phyloP scores from a whole-genome alignment of 2,797 vertebrate species.

The Nyctalus aviator region DNA sequence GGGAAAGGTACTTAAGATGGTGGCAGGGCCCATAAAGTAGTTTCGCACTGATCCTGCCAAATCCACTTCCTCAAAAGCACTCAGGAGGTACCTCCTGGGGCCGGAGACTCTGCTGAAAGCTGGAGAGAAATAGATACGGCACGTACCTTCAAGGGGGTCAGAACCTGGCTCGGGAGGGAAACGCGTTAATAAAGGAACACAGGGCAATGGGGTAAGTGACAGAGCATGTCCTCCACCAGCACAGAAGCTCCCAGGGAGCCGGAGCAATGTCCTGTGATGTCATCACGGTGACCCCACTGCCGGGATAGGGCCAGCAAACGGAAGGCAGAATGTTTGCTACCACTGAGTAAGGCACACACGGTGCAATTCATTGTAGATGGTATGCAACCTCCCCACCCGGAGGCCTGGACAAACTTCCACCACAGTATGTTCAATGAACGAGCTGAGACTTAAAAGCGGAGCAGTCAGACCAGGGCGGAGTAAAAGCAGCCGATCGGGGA shows the following conservation, averaged over 20 bases:
- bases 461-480: not conserved
- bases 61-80: not conserved
- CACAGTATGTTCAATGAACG: rapidly evolving
- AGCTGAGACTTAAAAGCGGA: not conserved
- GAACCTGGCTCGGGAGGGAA: not conserved
- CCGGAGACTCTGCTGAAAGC: not conserved
- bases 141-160: not conserved
- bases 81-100: not conserved
- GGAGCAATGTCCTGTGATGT: not conserved
- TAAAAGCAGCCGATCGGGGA: not conserved
- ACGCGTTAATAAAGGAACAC: not conserved
- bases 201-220: not conserved
- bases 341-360: not conserved
- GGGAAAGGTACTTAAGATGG: not conserved
- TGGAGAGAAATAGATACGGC: not conserved
- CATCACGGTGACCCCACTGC: not conserved
- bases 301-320: not conserved
- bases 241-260: not conserved
- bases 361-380: not conserved
- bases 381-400: not conserved
- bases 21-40: not conserved
- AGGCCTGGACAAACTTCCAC: not conserved
- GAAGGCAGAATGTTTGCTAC: not conserved
- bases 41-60: not conserved
- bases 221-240: not conserved